phyloP scores from a whole-genome alignment of 2,113 vertebrate species.

The Mirounga angustirostris region DNA sequence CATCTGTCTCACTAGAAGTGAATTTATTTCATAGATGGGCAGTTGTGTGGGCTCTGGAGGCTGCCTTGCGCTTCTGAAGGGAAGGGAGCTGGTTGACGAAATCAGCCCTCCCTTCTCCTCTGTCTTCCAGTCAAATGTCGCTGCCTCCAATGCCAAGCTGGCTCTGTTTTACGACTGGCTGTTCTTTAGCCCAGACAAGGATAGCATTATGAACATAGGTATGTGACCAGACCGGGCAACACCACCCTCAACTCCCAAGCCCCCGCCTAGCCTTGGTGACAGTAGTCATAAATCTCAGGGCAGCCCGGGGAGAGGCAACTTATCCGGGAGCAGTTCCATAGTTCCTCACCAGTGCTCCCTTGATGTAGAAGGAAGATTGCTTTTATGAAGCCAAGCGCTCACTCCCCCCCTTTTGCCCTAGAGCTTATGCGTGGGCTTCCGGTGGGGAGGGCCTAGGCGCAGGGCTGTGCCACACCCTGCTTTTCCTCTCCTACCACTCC shows the following conservation, averaged over 20 bases:
- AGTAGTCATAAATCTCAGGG: background rate
- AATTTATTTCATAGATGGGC: background rate
- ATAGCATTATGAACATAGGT: conserved; percentile 99
- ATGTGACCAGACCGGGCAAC: background rate
- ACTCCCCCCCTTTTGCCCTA: background rate
- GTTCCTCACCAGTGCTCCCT: conserved; percentile 44
- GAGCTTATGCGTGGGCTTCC: background rate
- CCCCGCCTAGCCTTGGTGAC: background rate
- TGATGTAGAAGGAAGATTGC: conserved; percentile 52
- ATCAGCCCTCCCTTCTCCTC: background rate
- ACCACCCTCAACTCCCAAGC: background rate
- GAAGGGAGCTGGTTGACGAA: background rate
- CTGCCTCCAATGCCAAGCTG: conserved; percentile 98
- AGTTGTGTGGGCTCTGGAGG: background rate
- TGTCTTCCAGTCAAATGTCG: conserved; percentile 94
- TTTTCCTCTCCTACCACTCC: background rate
- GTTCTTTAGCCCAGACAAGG: conserved; percentile 98
- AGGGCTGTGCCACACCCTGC: background rate
- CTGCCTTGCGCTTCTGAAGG: background rate
- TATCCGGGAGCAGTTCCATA: conserved; percentile 46
- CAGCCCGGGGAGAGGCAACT: background rate
- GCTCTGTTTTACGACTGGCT: conserved; percentile 99
- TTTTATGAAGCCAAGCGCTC: conserved; percentile 1
- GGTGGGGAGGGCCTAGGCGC: background rate
- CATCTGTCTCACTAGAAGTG: background rate